These are phyloP conservation scores for Thamnaconus septentrionalis DNA, from an alignment of 2,113 vertebrate species.

Conservation along the genomic window DNA sequence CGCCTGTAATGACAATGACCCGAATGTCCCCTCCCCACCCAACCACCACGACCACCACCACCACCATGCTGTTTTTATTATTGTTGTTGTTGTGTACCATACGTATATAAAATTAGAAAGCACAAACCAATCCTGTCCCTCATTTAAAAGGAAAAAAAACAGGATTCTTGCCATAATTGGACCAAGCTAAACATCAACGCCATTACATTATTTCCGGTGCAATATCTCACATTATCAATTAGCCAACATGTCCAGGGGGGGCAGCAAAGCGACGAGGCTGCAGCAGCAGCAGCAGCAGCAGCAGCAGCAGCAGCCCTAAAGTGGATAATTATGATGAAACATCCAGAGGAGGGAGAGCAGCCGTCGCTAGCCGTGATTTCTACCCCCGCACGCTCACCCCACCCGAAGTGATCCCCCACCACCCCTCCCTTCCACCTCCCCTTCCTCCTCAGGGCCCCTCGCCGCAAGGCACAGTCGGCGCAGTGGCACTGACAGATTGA, in stretches of 20 bases:
- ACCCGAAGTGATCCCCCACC: constrained; percentile 57
- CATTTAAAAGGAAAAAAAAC: constrained; percentile 14
- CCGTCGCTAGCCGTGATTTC: constrained; percentile 66
- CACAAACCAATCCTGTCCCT: constrained; percentile 33
- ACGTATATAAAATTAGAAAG: constrained; percentile 60
- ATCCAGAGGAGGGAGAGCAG: constrained; percentile 67
- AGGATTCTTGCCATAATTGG: constrained; percentile 46
- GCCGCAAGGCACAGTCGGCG: constrained; percentile 77
- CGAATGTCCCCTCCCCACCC: constrained; percentile 43
- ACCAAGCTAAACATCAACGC: constrained; percentile 52
- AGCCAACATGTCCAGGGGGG: constrained; percentile 56
- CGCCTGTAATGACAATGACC: constrained; percentile 75
- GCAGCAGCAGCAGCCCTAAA: constrained; percentile 35
- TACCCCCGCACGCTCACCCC: too few species aligned
- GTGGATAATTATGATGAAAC: constrained; percentile 75
- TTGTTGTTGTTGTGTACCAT: constrained; percentile 63
- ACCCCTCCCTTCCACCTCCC: constrained; percentile 30
- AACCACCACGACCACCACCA: too few species aligned
- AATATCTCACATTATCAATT: constrained; percentile 64
- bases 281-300: constrained; percentile 29
- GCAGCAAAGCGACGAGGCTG: constrained; percentile 63
- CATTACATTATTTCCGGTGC: constrained; percentile 40
- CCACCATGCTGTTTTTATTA: too few species aligned
- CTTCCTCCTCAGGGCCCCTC: constrained; percentile 27
- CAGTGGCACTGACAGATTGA: constrained; percentile 90